These are phyloP conservation scores for Isaurus tuberculatus DNA, from an alignment of 92 coral and sea anemone species.

Conservation along the genomic window DNA sequence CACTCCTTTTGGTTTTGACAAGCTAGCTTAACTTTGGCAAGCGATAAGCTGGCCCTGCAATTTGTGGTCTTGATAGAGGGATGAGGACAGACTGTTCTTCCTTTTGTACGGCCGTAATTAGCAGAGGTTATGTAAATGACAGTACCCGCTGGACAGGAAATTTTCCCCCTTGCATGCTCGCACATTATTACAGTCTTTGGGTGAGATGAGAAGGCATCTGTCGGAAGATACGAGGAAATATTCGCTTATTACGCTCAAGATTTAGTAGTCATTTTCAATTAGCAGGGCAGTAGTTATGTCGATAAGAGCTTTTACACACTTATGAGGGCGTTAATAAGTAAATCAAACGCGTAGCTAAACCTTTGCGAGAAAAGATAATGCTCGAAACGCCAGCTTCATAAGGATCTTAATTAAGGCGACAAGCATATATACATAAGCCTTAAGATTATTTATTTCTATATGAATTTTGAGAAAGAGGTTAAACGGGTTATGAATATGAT, in stretches of 20 bases:
- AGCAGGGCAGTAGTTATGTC: too few species aligned
- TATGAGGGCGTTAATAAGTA: too few species aligned
- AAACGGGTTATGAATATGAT: too few species aligned
- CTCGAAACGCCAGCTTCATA: too few species aligned
- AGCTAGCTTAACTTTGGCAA: not conserved
- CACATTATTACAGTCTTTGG: conserved; percentile 31
- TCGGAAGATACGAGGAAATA: not conserved
- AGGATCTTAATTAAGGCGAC: too few species aligned
- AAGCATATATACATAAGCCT: too few species aligned
- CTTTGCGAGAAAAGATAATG: too few species aligned
- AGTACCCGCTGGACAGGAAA: conserved; percentile 3
- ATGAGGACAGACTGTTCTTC: conserved; percentile 14
- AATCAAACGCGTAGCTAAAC: too few species aligned
- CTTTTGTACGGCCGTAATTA: conserved; percentile 24
- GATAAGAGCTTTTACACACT: too few species aligned
- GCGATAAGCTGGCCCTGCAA: conserved; percentile 4
- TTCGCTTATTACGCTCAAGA: not conserved
- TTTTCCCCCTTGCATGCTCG: conserved; percentile 21
- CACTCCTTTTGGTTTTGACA: conserved; percentile 16
- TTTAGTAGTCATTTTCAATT: too few species aligned
- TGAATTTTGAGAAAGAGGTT: too few species aligned
- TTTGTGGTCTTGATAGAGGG: not conserved
- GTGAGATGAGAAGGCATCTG: conserved; percentile 22
- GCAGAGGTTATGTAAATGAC: conserved; percentile 3
- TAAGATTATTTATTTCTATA: too few species aligned